These are phyloP conservation scores for Bergia puertoricense DNA, from an alignment of 92 coral and sea anemone genomes.

Conservation along the genomic window DNA sequence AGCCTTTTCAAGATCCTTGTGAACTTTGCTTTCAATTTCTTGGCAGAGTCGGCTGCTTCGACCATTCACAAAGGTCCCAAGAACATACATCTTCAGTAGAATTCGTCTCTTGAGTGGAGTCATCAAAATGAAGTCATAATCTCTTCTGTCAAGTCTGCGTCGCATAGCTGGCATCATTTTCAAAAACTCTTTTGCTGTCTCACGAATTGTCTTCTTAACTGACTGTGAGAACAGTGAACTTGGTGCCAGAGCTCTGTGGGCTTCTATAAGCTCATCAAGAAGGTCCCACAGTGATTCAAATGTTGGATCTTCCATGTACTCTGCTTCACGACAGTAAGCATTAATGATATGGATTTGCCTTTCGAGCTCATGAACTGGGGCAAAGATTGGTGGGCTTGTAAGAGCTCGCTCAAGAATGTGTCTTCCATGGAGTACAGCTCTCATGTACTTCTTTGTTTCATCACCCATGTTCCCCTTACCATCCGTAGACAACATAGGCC, in stretches of 20 bases:
- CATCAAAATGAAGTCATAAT: constrained; percentile 94
- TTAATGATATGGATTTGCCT: constrained; percentile 96
- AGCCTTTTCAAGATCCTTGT: constrained; percentile 72
- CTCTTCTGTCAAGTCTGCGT: constrained; percentile 92
- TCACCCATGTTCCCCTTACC: constrained; percentile 82
- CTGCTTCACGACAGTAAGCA: constrained; percentile 99
- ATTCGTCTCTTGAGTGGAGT: constrained; percentile 92
- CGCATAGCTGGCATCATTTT: constrained; percentile 97
- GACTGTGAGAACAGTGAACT: constrained; percentile 88
- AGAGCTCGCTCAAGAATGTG: constrained; percentile 93
- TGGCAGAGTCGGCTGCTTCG: constrained; percentile 84
- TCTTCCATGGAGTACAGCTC: constrained; percentile 94
- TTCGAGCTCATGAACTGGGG: constrained; percentile 95
- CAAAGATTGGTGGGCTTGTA: constrained; percentile 92
- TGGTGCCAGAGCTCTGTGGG: constrained; percentile 84
- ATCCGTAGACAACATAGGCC: constrained; percentile 92
- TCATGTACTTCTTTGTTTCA: constrained; percentile 90
- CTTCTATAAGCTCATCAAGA: constrained; percentile 98
- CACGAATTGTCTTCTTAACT: constrained; percentile 84
- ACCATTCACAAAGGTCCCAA: constrained; percentile 96
- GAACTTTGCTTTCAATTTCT: constrained; percentile 88
- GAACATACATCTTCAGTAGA: constrained; percentile 94
- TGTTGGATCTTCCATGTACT: constrained; percentile 87
- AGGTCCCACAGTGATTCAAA: constrained; percentile 98
- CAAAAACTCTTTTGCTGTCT: constrained; percentile 97